Conservation (phyloP, 2,113 vertebrate genomes). For the Ceyx cyanopectus region DNA sequence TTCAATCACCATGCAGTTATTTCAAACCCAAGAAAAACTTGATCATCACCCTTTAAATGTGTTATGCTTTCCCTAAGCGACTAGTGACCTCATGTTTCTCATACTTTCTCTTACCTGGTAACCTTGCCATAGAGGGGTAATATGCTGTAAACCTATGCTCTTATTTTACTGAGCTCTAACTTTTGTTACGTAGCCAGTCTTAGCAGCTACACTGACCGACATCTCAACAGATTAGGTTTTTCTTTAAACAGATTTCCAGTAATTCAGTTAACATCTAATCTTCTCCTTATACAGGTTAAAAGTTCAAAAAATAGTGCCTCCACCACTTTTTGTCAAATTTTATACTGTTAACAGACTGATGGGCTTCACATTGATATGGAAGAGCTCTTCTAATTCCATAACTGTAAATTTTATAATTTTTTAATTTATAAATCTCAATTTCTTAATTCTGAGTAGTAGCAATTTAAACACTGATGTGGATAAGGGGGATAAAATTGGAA, state of each 20-base stretch:
- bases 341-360: not conserved
- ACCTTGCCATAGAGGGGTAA: not conserved
- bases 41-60: not conserved
- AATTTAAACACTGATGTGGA: not conserved
- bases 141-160: not conserved
- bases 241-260: not conserved
- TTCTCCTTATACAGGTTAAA: not conserved
- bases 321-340: not conserved
- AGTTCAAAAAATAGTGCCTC: not conserved
- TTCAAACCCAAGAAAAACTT: not conserved
- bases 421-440: not conserved
- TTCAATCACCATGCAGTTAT: not conserved
- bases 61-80: not conserved
- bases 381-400: accelerated
- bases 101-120: not conserved
- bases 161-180: not conserved
- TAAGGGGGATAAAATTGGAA: not conserved
- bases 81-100: not conserved
- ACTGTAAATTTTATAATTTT: not conserved
- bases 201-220: not conserved
- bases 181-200: not conserved
- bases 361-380: not conserved
- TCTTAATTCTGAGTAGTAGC: not conserved
- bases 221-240: not conserved
- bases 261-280: not conserved